These are phyloP conservation scores for Platichthys flesus DNA, from an alignment of 2,113 vertebrate species.

Conservation along the genomic window DNA sequence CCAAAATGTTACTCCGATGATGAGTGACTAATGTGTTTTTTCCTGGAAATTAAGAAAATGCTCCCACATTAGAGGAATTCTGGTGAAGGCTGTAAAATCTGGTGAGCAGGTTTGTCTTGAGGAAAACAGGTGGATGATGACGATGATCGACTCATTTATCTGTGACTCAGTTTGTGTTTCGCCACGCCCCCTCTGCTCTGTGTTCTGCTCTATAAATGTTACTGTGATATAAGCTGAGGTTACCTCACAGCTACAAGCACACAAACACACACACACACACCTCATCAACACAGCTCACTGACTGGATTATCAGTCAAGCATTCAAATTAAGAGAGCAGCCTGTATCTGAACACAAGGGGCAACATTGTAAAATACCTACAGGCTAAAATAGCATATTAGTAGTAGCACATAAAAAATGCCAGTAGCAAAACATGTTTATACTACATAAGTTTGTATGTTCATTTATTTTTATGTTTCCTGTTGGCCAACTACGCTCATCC, in stretches of 20 bases:
- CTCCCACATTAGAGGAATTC: neutral
- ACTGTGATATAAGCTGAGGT: conserved; percentile 52
- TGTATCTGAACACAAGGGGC: conserved; percentile 41
- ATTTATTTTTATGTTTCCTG: neutral
- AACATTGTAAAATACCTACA: conserved; percentile 25
- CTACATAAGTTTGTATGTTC: neutral
- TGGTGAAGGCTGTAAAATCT: neutral
- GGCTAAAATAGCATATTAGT: conserved; percentile 30
- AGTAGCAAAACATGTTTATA: conserved; percentile 1
- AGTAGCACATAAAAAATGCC: conserved; percentile 4
- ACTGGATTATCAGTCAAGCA: conserved; percentile 67
- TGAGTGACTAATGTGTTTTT: neutral
- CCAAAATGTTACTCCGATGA: neutral
- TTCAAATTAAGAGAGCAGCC: conserved; percentile 47
- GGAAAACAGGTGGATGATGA: conserved; percentile 1
- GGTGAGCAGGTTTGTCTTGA: neutral
- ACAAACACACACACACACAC: conserved; percentile 27
- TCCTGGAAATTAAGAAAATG: neutral
- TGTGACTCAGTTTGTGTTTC: conserved; percentile 50
- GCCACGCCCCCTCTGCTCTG: conserved; percentile 50
- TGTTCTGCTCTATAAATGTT: conserved; percentile 68
- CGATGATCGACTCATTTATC: conserved; percentile 22
- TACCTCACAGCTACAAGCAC: conserved; percentile 42
- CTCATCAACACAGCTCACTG: conserved; percentile 48
- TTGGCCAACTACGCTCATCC: neutral